Evolutionary conservation across 2,797 vertebrate species (phyloP).

Genomic region (Brachymystax lenok): DNA sequence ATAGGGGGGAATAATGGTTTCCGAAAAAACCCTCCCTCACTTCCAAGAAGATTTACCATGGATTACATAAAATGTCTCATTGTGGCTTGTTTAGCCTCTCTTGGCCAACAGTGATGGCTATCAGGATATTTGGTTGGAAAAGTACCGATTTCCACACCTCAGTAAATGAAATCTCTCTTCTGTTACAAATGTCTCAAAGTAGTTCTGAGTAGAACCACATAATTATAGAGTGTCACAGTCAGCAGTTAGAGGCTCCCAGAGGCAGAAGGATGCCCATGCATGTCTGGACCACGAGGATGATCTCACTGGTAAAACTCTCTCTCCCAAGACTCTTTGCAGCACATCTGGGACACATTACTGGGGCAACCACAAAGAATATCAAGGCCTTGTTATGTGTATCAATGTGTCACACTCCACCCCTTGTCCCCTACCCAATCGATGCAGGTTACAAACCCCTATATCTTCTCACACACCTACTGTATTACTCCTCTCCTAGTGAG

Average conservation of each 20-base stretch:
- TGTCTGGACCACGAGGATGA: conserved; percentile 64
- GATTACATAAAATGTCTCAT: conserved; percentile 34
- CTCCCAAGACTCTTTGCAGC: conserved; percentile 34
- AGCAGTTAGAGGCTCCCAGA: not conserved
- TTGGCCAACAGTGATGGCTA: conserved; percentile 44
- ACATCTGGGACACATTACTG: conserved; percentile 70
- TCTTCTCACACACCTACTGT: conserved; percentile 17
- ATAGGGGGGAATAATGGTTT: conserved; percentile 36
- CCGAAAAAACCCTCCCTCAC: conserved; percentile 2
- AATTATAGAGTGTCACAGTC: conserved; percentile 63
- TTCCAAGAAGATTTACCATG: conserved; percentile 53
- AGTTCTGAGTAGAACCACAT: conserved; percentile 62
- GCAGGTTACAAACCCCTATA: conserved; percentile 1
- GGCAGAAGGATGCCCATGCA: conserved; percentile 54
- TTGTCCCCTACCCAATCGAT: conserved; percentile 24
- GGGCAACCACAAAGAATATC: conserved; percentile 46
- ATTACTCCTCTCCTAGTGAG: not conserved
- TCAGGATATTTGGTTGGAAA: conserved; percentile 51
- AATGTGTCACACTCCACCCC: conserved; percentile 14
- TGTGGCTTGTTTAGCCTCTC: conserved; percentile 47
- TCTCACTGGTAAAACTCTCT: conserved; percentile 58
- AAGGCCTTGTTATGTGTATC: conserved; percentile 43
- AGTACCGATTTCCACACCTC: conserved; percentile 61
- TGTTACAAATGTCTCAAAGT: conserved; percentile 60
- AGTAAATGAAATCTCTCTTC: conserved; percentile 61